Conservation (phyloP, 2,888 invertebrate species). For the Autographa gamma region DNA sequence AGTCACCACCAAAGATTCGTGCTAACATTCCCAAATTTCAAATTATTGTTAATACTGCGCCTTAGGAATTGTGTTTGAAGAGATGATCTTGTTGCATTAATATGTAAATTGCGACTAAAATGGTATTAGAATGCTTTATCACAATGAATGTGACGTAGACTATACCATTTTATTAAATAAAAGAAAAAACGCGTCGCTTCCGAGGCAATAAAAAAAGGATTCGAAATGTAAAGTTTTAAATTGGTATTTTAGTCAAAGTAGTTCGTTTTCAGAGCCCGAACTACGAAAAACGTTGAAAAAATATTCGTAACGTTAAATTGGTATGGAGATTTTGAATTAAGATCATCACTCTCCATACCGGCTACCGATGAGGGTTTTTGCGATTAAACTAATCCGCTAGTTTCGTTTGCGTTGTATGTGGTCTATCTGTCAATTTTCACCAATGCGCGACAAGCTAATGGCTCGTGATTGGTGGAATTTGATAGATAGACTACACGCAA, state of each 20-base stretch:
- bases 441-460: no score
- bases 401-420: no score
- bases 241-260: neutral
- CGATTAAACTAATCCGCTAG: no score
- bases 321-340: no score
- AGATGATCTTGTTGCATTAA: slow-evolving; percentile 51
- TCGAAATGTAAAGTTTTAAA: neutral
- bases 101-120: slow-evolving; percentile 50
- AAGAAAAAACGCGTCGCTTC: neutral
- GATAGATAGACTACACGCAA: no score
- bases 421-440: no score
- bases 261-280: neutral
- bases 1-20: neutral
- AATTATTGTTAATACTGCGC: slow-evolving; percentile 46
- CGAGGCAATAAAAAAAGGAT: neutral
- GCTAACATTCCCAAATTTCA: neutral
- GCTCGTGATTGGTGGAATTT: no score
- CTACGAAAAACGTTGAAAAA: no score
- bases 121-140: slow-evolving; percentile 50
- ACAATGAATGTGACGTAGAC: slow-evolving; percentile 37
- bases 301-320: no score
- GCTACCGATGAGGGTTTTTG: no score
- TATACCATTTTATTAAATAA: slow-evolving; percentile 8
- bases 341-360: no score
- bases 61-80: slow-evolving; percentile 48